phyloP scores from a whole-genome alignment of 30 jellyfish, hydroid and myxozoan species.

The Aurelia coerulea region DNA sequence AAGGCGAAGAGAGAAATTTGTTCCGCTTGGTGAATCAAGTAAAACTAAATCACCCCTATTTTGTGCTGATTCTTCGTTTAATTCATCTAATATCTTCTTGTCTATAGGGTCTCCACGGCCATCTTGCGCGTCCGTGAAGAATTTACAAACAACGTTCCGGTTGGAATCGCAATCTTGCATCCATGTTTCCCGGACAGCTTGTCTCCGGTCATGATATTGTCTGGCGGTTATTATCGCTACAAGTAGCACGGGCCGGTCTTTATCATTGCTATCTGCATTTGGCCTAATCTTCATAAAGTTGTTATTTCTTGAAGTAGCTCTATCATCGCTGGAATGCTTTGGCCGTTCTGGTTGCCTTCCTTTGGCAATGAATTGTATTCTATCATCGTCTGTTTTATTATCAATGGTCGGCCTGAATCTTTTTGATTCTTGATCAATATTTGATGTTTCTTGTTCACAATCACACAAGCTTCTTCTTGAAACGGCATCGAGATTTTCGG shows the following conservation, averaged over 20 bases:
- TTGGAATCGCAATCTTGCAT: slow-evolving; percentile 73
- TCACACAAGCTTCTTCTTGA: no score
- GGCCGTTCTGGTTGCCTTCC: background rate
- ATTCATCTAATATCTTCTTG: slow-evolving; percentile 4
- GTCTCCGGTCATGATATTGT: slow-evolving; percentile 56
- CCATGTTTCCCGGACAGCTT: slow-evolving; percentile 84
- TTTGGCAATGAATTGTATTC: no score
- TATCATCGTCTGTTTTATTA: no score
- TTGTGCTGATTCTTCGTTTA: slow-evolving; percentile 48
- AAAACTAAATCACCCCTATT: slow-evolving; percentile 75
- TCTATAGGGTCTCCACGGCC: slow-evolving; percentile 68
- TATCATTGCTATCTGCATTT: background rate
- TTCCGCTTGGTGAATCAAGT: slow-evolving; percentile 77
- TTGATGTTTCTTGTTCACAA: no score
- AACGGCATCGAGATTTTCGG: no score
- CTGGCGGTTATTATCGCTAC: slow-evolving; percentile 75
- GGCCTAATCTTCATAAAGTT: background rate
- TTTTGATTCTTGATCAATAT: no score
- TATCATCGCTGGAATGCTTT: background rate
- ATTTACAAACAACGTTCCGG: slow-evolving; percentile 56
- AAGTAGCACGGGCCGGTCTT: slow-evolving; percentile 41
- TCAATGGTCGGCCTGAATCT: no score
- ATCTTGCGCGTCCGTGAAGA: slow-evolving; percentile 77
- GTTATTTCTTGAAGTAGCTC: background rate
- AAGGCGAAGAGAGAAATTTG: slow-evolving; percentile 74